Conservation (phyloP, 2,113 vertebrate genomes). For the Donacobius atricapilla region DNA sequence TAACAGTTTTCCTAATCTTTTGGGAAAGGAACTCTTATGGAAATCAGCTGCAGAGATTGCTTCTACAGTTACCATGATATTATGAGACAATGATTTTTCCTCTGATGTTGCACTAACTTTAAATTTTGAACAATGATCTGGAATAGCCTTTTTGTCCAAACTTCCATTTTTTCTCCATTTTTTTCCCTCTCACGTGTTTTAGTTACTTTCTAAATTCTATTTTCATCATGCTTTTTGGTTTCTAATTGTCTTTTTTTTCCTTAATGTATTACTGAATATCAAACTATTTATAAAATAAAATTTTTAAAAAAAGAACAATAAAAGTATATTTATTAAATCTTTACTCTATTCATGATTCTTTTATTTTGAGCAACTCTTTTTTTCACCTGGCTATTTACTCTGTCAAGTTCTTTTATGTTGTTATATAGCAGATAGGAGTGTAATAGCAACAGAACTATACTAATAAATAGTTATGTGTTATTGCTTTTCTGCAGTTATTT, state of each 20-base stretch:
- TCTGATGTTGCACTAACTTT: background rate
- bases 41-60: background rate
- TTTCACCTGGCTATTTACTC: background rate
- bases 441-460: background rate
- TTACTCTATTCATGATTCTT: background rate
- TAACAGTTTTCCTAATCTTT: background rate
- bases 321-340: background rate
- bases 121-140: background rate
- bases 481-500: constrained; percentile 26
- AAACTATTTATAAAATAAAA: background rate
- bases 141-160: background rate
- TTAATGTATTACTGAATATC: background rate
- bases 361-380: background rate
- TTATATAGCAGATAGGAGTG: background rate
- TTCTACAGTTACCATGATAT: background rate
- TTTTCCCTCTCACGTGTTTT: background rate
- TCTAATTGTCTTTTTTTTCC: accelerated
- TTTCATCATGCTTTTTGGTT: background rate
- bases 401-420: background rate
- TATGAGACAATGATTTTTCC: background rate
- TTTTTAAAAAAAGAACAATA: background rate
- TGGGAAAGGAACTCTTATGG: background rate
- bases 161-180: background rate
- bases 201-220: background rate
- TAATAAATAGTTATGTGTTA: constrained; percentile 17